Base-by-base conservation (phyloP, 2,113 vertebrate species). In the Bagarius yarrelli region DNA sequence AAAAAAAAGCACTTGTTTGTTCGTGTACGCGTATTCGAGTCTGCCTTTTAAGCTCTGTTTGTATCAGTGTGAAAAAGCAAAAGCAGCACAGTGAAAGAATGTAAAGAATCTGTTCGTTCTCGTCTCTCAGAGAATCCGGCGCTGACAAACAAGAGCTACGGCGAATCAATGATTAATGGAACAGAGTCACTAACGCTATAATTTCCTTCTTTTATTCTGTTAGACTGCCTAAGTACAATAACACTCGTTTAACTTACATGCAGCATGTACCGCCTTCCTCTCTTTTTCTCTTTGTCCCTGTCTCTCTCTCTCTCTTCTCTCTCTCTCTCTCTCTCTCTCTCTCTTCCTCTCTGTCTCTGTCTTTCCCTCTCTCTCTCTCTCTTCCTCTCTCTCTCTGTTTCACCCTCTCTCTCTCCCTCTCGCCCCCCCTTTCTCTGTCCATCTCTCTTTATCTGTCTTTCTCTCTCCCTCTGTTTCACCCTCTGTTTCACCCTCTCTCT, bases 131-230 rank as follows among this genome's bases (percentile, higher is more conserved):
- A 85, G 87, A 90, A 91, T 87, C 88, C 88, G 87, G 89, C 88
- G 86, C 90, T 88, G 87, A 91, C 91, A 91, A 93, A 93, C 92
- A 92, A 91, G 88, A 75, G 86, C 91, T 91, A 92, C 87, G 90
- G 90, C 90, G 90, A 91, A 93, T 94, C 92, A 91, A 92, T 94
- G 93, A 93, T 93, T 93, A 90, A 94, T 91, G 91, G 90, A 90
- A 87, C 85, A 79, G 85, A 91, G 90, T 93, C 90, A 88, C 88
- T 89, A 89, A 87, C 85, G 89, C 91, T 94, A 93, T 93, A 92
- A 93, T 93, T 92, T 93, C 92, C 90, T 88, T 88, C 91, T 93
- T 94, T 94, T 93, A 93, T 93, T 91, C 92, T 93, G 93, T 93
- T 93, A 94, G 92, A 93, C 89, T 91, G 92, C 91, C 91, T 92